Percentiles rank a stretch among this genome's conserved stretches.
Evolutionary conservation across 2,113 vertebrate species (phyloP).

Genomic region (Aphyosemion australe): DNA sequence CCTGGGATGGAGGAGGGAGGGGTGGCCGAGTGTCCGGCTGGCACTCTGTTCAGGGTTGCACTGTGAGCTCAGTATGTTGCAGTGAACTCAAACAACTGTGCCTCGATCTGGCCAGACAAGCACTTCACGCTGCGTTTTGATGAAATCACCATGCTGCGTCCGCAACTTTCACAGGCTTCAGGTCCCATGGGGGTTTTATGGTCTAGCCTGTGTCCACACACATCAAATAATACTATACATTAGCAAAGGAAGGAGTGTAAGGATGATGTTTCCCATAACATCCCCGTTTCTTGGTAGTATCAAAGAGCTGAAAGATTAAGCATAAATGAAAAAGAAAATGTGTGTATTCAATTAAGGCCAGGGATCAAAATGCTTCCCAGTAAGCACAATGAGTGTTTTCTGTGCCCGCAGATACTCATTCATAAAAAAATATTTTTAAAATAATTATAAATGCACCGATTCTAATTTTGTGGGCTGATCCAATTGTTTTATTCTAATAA

Average conservation of each 20-base stretch:
- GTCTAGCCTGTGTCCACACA: slow-evolving; percentile 42
- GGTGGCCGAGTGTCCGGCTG: slow-evolving; percentile 71
- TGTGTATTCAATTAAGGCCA: too few species aligned
- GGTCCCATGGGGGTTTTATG: slow-evolving; percentile 60
- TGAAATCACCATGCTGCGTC: slow-evolving; percentile 76
- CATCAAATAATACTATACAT: slow-evolving; percentile 14
- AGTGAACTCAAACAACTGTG: slow-evolving; percentile 77
- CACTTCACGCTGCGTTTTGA: slow-evolving; percentile 63
- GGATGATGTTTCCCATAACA: neutral
- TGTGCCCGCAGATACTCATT: too few species aligned
- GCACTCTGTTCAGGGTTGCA: slow-evolving; percentile 63
- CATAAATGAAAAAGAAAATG: slow-evolving; percentile 41
- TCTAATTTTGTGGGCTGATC: too few species aligned
- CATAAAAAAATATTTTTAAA: too few species aligned
- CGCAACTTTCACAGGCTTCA: slow-evolving; percentile 59
- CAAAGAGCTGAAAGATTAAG: neutral
- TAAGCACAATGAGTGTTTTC: too few species aligned
- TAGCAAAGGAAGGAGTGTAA: neutral
- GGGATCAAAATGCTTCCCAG: too few species aligned
- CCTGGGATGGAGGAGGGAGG: slow-evolving; percentile 63
- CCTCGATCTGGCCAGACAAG: slow-evolving; percentile 59
- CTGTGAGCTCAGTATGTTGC: slow-evolving; percentile 74
- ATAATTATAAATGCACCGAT: too few species aligned
- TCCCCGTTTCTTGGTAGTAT: neutral
- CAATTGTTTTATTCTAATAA: too few species aligned